These are phyloP conservation scores for Tubulanus polymorphus DNA, from an alignment of 2,888 invertebrate species.

Conservation along the genomic window DNA sequence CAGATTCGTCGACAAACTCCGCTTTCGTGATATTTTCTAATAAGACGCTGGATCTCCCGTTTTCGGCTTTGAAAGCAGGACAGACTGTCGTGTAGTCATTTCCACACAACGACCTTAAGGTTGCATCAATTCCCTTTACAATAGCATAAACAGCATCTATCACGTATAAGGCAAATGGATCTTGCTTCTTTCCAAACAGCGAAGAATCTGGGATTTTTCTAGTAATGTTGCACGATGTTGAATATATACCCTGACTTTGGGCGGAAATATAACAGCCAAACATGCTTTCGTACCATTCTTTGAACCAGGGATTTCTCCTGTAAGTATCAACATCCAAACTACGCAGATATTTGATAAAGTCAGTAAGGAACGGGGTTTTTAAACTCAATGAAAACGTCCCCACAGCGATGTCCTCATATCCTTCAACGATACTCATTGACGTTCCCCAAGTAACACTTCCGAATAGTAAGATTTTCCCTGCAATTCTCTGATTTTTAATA, in stretches of 20 bases:
- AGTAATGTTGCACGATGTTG: constrained; percentile 14
- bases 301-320: constrained; percentile 27
- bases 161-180: constrained; percentile 26
- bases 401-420: constrained; percentile 24
- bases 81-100: constrained; percentile 29
- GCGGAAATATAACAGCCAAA: constrained; percentile 36
- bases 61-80: constrained; percentile 27
- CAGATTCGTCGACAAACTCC: constrained; percentile 22
- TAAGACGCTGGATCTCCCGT: constrained; percentile 24
- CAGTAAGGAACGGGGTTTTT: constrained; percentile 10
- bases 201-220: constrained; percentile 8
- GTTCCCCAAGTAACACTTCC: constrained; percentile 32
- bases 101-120: constrained; percentile 36
- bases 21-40: constrained; percentile 27
- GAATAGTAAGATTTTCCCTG: constrained; percentile 27
- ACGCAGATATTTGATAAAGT: constrained; percentile 26
- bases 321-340: constrained; percentile 20
- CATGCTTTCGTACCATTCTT: constrained; percentile 34
- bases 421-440: constrained; percentile 14
- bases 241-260: constrained; percentile 22
- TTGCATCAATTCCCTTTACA: constrained; percentile 31
- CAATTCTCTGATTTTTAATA: constrained; percentile 16
- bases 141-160: constrained; percentile 36
- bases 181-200: constrained; percentile 17
- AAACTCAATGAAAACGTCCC: constrained; percentile 31